phyloP scores from a whole-genome alignment of 2,888 invertebrate species.

The Ptychoptera contaminata region DNA sequence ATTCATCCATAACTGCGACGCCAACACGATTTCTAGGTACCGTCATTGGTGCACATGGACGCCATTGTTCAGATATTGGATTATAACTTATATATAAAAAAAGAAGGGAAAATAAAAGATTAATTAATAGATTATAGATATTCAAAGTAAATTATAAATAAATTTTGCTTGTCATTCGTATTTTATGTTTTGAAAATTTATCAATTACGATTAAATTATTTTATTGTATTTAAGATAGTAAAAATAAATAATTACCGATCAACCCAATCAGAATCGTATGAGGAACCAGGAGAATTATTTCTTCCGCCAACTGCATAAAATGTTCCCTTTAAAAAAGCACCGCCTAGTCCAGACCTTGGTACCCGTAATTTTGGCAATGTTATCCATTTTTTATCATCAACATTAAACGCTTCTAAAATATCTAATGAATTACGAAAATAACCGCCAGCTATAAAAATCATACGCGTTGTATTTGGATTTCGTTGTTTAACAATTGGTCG shows the following conservation, averaged over 20 bases:
- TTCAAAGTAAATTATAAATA: no score
- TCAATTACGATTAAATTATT: neutral
- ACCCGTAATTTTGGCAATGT: slow-evolving; percentile 68
- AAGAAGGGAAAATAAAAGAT: neutral
- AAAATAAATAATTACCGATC: slow-evolving; percentile 29
- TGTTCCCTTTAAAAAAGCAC: slow-evolving; percentile 71
- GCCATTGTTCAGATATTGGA: slow-evolving; percentile 72
- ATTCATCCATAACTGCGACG: slow-evolving; percentile 85
- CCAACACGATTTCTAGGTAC: slow-evolving; percentile 77
- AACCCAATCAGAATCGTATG: slow-evolving; percentile 78
- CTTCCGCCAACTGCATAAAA: slow-evolving; percentile 88
- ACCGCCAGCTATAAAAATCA: slow-evolving; percentile 85
- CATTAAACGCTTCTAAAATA: slow-evolving; percentile 75
- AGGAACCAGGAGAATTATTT: slow-evolving; percentile 78
- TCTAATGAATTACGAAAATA: slow-evolving; percentile 76
- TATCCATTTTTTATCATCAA: slow-evolving; percentile 73
- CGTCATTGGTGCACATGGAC: slow-evolving; percentile 75
- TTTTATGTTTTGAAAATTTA: neutral
- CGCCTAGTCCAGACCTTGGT: slow-evolving; percentile 75
- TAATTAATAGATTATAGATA: neutral
- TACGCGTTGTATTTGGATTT: slow-evolving; percentile 73
- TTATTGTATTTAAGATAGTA: neutral
- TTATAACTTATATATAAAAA: slow-evolving; percentile 55
- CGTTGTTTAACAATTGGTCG: slow-evolving; percentile 71
- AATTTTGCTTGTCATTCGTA: neutral